Evolutionary conservation across 2,888 invertebrate species (phyloP), one percentile per base, ranked within the genome.

Genomic region (Drosophila sordidula): DNA sequence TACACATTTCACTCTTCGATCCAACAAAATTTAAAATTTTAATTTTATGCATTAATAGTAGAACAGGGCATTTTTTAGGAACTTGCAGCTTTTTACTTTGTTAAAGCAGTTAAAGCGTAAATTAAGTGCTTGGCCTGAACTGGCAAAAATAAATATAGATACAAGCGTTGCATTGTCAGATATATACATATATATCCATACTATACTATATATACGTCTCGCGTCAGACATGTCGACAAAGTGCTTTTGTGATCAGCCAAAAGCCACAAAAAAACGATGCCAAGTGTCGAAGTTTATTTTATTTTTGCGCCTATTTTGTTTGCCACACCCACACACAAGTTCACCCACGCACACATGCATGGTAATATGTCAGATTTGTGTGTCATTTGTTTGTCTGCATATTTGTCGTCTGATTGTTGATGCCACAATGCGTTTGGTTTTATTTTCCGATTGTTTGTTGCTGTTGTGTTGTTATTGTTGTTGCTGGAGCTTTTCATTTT

Each of bases 341-440:
- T 44, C 50, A 47, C 16, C 32, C 12, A 36, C 18, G 22, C n/a
- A 29, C 39, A 29, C 29, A n/a, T 38, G 41, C 25, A 18, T 36
- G 45, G 52, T 57, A 73, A 76, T 80, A 58, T 74, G 67, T 54
- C 69, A 59, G 81, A 67, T 67, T 68, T 52, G 80, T 36, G 57
- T 46, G 74, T 56, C 78, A 76, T 80, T 80, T 80, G 55, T 78
- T 78, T 68, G 81, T 78, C 78, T 74, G 69, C 68, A 68, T 68
- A 56, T 73, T 77, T 78, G 59, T 39, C 59, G 56, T 45, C 62
- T 57, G 58, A 73, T 58, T 77, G 51, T 41, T 49, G 39, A 18
- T 73, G 22, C 39, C 42, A 32, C 63, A 71, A 64, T 54, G 49
- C 68, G 56, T 56, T 75, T 49, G 59, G 45, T 50, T 61, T 57